Percentiles rank a stretch among this genome's conserved stretches.
Evolutionary conservation across 2,113 vertebrate genomes (phyloP).

Genomic region (Narcine bancroftii): DNA sequence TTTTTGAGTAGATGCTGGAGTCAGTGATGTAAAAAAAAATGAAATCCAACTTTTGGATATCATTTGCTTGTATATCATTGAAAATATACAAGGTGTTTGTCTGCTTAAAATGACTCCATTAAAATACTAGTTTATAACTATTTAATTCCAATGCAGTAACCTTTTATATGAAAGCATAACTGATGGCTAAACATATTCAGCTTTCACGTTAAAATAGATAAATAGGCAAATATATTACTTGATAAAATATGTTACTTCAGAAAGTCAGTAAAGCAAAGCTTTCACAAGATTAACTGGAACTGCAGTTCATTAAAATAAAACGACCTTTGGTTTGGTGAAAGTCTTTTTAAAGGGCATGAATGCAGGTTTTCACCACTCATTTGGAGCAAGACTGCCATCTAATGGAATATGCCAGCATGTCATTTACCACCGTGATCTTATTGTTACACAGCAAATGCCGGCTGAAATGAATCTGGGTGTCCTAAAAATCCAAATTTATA

Average conservation of each 20-base stretch:
- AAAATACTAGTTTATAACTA: neutral
- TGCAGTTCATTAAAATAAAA: neutral
- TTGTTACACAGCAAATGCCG: neutral
- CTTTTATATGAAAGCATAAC: neutral
- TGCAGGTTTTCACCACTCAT: neutral
- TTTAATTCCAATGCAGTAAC: neutral
- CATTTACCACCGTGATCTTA: neutral
- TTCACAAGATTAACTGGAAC: neutral
- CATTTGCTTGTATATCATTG: neutral
- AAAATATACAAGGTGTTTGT: neutral
- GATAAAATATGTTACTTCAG: neutral
- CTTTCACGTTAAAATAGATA: neutral
- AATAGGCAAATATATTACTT: neutral
- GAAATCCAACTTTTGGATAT: too few species aligned
- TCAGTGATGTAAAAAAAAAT: too few species aligned
- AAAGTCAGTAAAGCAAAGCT: neutral
- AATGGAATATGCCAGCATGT: neutral
- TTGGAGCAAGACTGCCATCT: constrained; percentile 16
- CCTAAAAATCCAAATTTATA: neutral
- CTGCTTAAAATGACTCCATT: neutral
- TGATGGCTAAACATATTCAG: neutral
- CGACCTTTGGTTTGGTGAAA: neutral
- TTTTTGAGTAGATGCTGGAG: too few species aligned
- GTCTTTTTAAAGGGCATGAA: neutral
- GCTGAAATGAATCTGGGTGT: neutral